phyloP scores from a whole-genome alignment of 1,140 invertebrate species.

The Chionoecetes opilio region DNA sequence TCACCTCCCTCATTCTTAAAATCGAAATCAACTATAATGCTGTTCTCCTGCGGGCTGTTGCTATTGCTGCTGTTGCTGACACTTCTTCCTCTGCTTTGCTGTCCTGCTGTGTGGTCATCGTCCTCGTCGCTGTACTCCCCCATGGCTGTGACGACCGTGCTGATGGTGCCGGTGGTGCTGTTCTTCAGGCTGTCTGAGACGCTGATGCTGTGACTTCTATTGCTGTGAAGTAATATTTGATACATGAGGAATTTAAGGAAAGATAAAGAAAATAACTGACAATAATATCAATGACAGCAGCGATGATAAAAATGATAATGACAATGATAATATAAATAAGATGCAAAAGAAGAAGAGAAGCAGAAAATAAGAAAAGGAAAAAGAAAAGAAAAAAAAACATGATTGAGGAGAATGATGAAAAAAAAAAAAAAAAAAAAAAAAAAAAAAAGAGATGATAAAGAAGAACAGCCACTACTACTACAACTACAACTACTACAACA shows the following conservation, averaged over 20 bases:
- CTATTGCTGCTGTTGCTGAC: neutral
- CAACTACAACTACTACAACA: neutral
- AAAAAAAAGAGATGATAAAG: neutral
- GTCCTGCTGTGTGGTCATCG: neutral
- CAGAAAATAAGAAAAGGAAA: neutral
- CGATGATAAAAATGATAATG: neutral
- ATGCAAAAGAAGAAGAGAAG: neutral
- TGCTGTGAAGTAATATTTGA: neutral
- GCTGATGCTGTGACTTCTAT: neutral
- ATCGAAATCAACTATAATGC: neutral
- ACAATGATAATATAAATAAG: neutral
- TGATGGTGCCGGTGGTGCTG: too few species aligned
- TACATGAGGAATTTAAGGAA: neutral
- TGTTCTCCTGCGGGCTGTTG: neutral
- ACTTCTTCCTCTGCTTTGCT: neutral
- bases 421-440: neutral
- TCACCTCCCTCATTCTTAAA: neutral
- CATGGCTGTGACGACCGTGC: too few species aligned
- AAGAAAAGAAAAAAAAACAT: neutral
- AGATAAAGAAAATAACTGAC: too few species aligned
- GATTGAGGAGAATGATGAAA: neutral
- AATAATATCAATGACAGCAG: neutral
- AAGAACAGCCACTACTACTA: too few species aligned
- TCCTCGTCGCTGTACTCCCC: neutral
- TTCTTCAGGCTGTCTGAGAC: too few species aligned